Conservation (phyloP, 2,888 invertebrate species). For the Girardia tigrina region DNA sequence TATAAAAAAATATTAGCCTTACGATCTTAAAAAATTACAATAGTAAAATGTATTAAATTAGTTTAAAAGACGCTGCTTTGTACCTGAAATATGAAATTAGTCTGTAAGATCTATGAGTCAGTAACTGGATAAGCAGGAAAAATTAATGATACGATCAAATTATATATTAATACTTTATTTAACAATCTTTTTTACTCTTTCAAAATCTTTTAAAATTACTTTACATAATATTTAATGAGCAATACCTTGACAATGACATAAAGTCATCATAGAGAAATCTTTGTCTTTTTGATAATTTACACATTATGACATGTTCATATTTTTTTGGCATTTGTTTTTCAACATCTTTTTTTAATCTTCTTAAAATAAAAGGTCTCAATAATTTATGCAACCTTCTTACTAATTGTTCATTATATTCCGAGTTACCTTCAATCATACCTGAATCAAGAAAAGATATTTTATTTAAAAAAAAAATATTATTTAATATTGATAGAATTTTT, state of each 20-base stretch:
- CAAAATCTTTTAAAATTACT: too few species aligned
- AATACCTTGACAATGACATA: conserved; percentile 67
- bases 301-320: conserved; percentile 83
- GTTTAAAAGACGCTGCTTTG: too few species aligned
- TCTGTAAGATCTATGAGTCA: too few species aligned
- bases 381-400: conserved; percentile 78
- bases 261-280: conserved; percentile 95
- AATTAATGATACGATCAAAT: too few species aligned
- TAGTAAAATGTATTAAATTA: too few species aligned
- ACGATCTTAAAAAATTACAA: too few species aligned
- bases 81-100: too few species aligned
- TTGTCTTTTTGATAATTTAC: conserved; percentile 82
- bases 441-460: background rate
- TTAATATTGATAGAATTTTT: background rate
- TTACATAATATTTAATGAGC: too few species aligned
- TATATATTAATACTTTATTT: too few species aligned
- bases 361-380: conserved; percentile 75
- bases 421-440: conserved; percentile 77
- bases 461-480: background rate
- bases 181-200: too few species aligned
- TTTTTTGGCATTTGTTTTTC: conserved; percentile 93
- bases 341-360: conserved; percentile 80
- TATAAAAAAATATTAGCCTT: too few species aligned
- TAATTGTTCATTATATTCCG: conserved; percentile 74
- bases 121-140: too few species aligned